Evolutionary conservation across 2,888 invertebrate species (phyloP).

Genomic region (Agapetus fuscipes): DNA sequence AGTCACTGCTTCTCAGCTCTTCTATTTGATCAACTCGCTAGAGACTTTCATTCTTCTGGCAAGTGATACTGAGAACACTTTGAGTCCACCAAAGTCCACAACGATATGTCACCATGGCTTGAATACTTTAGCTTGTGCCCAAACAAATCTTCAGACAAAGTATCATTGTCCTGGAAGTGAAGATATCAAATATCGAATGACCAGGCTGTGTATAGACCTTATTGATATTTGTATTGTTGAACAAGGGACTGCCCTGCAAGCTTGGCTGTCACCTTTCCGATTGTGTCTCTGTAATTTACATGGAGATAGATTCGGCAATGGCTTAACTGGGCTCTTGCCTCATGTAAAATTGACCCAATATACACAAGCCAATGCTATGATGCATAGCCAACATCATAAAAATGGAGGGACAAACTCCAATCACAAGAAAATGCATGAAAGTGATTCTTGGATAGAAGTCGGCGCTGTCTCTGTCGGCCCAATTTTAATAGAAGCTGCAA

Average conservation of each 20-base stretch:
- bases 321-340: slow-evolving; percentile 78
- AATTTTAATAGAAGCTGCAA: slow-evolving; percentile 79
- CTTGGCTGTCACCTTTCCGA: slow-evolving; percentile 83
- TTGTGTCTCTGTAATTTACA: slow-evolving; percentile 92
- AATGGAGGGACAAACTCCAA: slow-evolving; percentile 36
- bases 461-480: slow-evolving; percentile 87
- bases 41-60: slow-evolving; percentile 82
- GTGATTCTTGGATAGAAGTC: slow-evolving; percentile 85
- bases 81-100: slow-evolving; percentile 71
- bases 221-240: slow-evolving; percentile 89
- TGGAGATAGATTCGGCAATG: slow-evolving; percentile 81
- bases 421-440: slow-evolving; percentile 32
- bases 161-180: slow-evolving; percentile 72
- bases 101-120: slow-evolving; percentile 74
- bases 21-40: slow-evolving; percentile 76
- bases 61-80: slow-evolving; percentile 81
- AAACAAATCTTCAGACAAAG: slow-evolving; percentile 57
- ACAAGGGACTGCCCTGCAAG: slow-evolving; percentile 73
- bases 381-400: slow-evolving; percentile 43
- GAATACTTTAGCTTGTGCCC: slow-evolving; percentile 56
- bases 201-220: slow-evolving; percentile 78
- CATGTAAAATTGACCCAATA: slow-evolving; percentile 54
- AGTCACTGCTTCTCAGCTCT: slow-evolving; percentile 79
- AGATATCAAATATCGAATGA: slow-evolving; percentile 90
- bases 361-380: slow-evolving; percentile 55